Percentiles rank a stretch among this genome's conserved stretches.
These are phyloP conservation scores for Coptodon rendalli DNA, from an alignment of 2,113 vertebrate genomes.

Conservation along the genomic window DNA sequence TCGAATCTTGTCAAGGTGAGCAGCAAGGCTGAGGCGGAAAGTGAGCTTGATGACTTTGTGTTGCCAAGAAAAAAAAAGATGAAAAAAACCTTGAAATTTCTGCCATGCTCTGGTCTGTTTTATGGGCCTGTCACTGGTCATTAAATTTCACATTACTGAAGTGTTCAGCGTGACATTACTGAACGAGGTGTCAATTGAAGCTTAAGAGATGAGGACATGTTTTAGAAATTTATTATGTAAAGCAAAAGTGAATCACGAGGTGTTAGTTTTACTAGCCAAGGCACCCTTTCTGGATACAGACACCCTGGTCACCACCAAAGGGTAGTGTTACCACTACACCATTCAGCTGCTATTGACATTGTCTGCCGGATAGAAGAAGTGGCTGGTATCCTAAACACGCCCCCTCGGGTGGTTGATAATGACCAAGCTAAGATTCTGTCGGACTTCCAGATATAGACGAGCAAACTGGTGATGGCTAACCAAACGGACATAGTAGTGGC, in stretches of 20 bases:
- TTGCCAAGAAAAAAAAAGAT: neutral
- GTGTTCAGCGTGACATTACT: slow-evolving; percentile 44
- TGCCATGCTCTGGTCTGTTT: slow-evolving; percentile 30
- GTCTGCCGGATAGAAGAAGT: neutral
- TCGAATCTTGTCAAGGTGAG: slow-evolving; percentile 43
- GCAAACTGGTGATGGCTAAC: neutral
- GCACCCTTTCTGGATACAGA: neutral
- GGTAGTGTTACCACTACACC: neutral
- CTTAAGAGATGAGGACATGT: slow-evolving; percentile 27
- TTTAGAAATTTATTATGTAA: slow-evolving; percentile 35
- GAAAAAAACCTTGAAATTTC: slow-evolving; percentile 19
- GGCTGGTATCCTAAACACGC: neutral
- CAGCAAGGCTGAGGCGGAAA: neutral
- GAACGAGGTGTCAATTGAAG: neutral
- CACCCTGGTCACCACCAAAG: neutral
- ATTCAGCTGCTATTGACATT: neutral
- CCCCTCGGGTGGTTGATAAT: neutral
- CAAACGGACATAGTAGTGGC: neutral
- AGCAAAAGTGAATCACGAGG: slow-evolving; percentile 33
- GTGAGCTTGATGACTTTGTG: slow-evolving; percentile 19
- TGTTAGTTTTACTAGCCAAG: slow-evolving; percentile 20
- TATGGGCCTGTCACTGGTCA: slow-evolving; percentile 47
- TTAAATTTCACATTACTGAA: slow-evolving; percentile 56
- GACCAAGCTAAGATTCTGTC: neutral
- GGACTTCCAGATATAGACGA: neutral